Percentiles rank a stretch among this genome's conserved stretches.
Evolutionary conservation across 2,888 invertebrate genomes (phyloP).

Genomic region (Troides helena): DNA sequence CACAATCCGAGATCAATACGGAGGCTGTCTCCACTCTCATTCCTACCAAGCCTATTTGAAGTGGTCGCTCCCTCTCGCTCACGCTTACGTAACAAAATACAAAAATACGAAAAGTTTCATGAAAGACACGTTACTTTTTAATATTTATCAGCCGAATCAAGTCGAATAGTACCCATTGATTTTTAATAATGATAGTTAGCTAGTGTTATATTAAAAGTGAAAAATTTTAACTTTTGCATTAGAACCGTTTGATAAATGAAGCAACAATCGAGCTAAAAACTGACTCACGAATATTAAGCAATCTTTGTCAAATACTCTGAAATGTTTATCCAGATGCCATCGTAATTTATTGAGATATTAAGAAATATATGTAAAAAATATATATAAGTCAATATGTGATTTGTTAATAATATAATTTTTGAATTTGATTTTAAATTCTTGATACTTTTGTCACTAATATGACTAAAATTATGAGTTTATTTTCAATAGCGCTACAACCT

Average conservation of each 20-base stretch:
- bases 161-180: not conserved
- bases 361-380: no score
- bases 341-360: no score
- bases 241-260: not conserved
- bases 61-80: constrained; percentile 33
- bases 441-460: no score
- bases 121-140: constrained; percentile 1
- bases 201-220: not conserved
- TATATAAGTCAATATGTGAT: no score
- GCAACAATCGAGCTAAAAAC: not conserved
- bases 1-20: constrained; percentile 68
- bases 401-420: no score
- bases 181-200: not conserved
- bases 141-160: not conserved
- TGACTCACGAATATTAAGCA: no score
- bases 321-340: no score
- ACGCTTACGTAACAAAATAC: constrained; percentile 25
- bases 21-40: constrained; percentile 60
- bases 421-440: no score
- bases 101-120: constrained; percentile 26
- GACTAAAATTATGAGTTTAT: no score
- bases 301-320: no score
- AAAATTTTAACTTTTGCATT: not conserved
- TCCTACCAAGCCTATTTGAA: constrained; percentile 37
- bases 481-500: no score